phyloP scores from a whole-genome alignment of 2,797 vertebrate species.

The Crenichthys baileyi region DNA sequence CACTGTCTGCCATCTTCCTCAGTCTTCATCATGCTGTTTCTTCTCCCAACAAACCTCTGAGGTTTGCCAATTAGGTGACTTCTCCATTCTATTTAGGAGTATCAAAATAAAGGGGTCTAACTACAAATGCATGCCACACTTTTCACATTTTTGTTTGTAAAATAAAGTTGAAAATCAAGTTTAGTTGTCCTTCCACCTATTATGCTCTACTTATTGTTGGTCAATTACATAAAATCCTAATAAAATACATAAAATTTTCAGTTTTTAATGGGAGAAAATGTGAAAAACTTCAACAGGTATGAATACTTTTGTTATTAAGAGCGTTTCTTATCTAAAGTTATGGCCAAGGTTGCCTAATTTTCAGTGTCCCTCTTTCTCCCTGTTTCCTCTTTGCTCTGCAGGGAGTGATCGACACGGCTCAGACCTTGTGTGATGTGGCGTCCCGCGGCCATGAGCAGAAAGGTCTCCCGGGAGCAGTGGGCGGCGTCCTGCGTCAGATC shows the following conservation, averaged over 20 bases:
- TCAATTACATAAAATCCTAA: neutral
- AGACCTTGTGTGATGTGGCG: constrained; percentile 91
- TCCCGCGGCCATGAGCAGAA: constrained; percentile 93
- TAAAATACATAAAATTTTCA: neutral
- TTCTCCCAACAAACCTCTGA: neutral
- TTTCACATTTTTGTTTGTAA: neutral
- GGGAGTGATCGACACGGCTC: constrained; percentile 79
- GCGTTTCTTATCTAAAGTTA: neutral
- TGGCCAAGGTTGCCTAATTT: neutral
- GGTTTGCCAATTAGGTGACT: neutral
- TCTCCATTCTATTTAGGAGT: neutral
- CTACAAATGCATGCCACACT: neutral
- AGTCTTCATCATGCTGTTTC: neutral
- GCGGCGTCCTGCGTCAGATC: constrained; percentile 92
- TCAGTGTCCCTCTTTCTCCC: neutral
- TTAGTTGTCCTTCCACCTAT: neutral
- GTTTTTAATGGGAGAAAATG: neutral
- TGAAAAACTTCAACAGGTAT: neutral
- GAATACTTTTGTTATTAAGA: neutral
- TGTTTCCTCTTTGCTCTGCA: constrained; percentile 10
- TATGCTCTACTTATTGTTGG: too few species aligned
- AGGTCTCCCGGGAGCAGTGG: constrained; percentile 90
- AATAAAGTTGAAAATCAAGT: neutral
- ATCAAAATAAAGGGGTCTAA: neutral
- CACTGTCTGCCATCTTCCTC: neutral